phyloP scores from a whole-genome alignment of 2,888 invertebrate genomes.

The Heteromyza rotundicornis region DNA sequence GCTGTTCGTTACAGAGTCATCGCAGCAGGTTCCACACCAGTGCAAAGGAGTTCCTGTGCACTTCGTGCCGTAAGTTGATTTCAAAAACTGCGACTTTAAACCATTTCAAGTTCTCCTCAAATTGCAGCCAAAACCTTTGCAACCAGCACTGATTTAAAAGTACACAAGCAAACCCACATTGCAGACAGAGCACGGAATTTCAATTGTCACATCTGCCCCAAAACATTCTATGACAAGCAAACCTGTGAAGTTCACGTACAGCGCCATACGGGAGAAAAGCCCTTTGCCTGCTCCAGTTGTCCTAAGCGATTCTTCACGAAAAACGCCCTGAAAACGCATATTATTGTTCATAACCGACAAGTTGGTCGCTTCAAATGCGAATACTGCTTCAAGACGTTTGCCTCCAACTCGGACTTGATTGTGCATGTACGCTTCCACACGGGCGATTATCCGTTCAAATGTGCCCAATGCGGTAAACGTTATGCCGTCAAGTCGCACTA shows the following conservation, averaged over 20 bases:
- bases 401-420: conserved; percentile 28
- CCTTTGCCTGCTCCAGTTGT: conserved; percentile 24
- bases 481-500: conserved; percentile 32
- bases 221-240: conserved; percentile 30
- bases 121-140: conserved; percentile 26
- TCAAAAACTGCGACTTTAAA: too few relatives aligned
- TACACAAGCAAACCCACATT: conserved; percentile 27
- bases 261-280: conserved; percentile 21
- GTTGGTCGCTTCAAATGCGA: conserved; percentile 25
- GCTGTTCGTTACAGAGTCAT: conserved; percentile 27
- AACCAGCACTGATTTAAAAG: conserved; percentile 22
- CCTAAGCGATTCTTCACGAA: conserved; percentile 27
- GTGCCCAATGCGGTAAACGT: conserved; percentile 25
- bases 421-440: conserved; percentile 34
- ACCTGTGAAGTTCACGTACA: conserved; percentile 24
- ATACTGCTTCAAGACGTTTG: conserved; percentile 25
- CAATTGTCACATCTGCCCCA: conserved; percentile 21
- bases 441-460: conserved; percentile 30
- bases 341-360: conserved; percentile 28
- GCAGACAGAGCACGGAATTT: conserved; percentile 18
- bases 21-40: conserved; percentile 22
- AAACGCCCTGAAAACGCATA: conserved; percentile 25
- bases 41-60: conserved; percentile 24
- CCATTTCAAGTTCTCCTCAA: not conserved
- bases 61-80: conserved; percentile 31